Percentiles rank a stretch among this genome's conserved stretches.
phyloP scores from a whole-genome alignment of 2,888 invertebrate species.

The Andrena praecox region DNA sequence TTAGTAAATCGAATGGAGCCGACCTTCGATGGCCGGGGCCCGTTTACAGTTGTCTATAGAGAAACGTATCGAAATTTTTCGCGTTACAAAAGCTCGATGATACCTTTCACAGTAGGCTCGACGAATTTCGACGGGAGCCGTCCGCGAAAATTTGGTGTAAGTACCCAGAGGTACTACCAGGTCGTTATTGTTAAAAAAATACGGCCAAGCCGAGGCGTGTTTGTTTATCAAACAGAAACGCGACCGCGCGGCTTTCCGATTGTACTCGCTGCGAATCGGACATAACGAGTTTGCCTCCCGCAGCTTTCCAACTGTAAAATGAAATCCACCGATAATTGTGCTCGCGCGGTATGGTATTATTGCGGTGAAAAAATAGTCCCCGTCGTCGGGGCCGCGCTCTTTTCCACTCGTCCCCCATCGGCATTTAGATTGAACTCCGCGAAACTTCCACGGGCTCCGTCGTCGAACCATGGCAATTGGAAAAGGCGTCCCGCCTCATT shows the following conservation, averaged over 20 bases:
- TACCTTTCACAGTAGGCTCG: neutral
- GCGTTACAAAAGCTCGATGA: neutral
- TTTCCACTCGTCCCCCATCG: neutral
- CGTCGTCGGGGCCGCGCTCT: neutral
- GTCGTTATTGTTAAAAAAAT: neutral
- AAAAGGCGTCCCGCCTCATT: constrained; percentile 16
- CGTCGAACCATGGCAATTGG: constrained; percentile 4
- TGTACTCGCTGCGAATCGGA: neutral
- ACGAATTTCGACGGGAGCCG: too few relatives aligned
- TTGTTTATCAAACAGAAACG: neutral
- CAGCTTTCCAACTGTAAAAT: neutral
- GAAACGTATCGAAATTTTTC: neutral
- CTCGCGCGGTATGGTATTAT: neutral
- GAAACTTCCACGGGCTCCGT: neutral
- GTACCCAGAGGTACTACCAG: neutral
- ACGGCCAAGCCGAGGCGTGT: neutral
- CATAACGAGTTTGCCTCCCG: neutral
- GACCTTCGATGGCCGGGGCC: neutral
- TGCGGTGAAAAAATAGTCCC: neutral
- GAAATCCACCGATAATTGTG: constrained; percentile 30
- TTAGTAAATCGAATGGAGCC: constrained; percentile 28
- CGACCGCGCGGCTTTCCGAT: neutral
- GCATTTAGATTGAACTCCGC: neutral
- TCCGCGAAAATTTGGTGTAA: neutral
- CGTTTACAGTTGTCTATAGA: neutral